phyloP scores from a whole-genome alignment of 2,888 invertebrate genomes.

The Charanyca ferruginea region DNA sequence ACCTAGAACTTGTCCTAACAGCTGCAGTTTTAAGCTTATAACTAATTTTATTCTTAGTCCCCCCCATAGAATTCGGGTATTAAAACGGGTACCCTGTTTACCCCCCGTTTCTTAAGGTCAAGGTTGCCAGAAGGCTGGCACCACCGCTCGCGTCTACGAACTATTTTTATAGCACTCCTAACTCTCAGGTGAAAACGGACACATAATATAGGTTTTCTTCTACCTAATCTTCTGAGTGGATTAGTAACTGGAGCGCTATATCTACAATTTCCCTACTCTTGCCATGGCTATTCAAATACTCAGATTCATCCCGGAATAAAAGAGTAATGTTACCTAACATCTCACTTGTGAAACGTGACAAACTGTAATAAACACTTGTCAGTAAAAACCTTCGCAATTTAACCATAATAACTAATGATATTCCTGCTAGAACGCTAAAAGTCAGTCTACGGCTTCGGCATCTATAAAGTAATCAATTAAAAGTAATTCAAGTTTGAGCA shows the following conservation, averaged over 20 bases:
- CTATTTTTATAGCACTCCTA: conserved; percentile 49
- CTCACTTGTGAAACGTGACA: background rate
- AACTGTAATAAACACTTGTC: conserved; percentile 17
- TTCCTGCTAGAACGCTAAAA: conserved; percentile 1
- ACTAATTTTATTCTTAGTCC: too few species aligned
- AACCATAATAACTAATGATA: conserved; percentile 14
- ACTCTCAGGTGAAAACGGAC: conserved; percentile 26
- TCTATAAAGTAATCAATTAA: conserved; percentile 9
- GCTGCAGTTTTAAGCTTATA: too few species aligned
- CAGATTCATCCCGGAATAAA: conserved; percentile 14
- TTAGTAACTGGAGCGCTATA: conserved; percentile 35
- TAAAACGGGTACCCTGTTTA: too few species aligned
- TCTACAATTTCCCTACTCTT: background rate
- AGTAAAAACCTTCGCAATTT: conserved; percentile 7
- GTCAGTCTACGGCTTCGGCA: background rate
- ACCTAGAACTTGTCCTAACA: too few species aligned
- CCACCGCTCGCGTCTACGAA: conserved; percentile 12
- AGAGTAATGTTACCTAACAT: conserved; percentile 25
- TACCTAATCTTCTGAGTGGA: conserved; percentile 46
- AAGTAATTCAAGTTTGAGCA: conserved; percentile 18
- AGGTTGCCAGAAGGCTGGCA: conserved; percentile 33
- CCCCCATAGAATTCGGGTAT: too few species aligned
- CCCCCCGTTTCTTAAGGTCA: conserved; percentile 32
- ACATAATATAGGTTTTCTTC: conserved; percentile 41
- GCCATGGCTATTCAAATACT: conserved; percentile 13